Base-by-base conservation (phyloP, 2,888 invertebrate species). In the Hecatera dysodea region DNA sequence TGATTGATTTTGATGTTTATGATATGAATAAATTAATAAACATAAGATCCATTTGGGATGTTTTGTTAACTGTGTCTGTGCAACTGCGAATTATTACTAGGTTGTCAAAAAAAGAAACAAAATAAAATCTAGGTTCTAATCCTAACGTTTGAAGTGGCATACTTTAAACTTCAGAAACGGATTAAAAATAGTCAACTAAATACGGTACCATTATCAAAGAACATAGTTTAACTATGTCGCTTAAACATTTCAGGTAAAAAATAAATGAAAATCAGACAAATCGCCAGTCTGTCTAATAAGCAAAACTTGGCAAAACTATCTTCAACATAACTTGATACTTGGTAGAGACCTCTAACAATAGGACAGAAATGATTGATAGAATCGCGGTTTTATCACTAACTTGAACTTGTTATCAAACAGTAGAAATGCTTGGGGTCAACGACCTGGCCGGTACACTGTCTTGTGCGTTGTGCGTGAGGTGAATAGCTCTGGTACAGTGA, bases 321-420 rank as follows among this genome's bases (percentile, higher is more conserved):
- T 46, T 46, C 46, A 22, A 22, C 22, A 17, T 5, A 15, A 19
- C 39, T 29, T 33, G n/a, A 6, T 65, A n/a, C 39, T 29, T 42
- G n/a, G 12, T 66, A 48, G 15, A 42, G 42, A 33, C 56, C 27
- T 57, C 46, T 36, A 55, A 75, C 17, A 77, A 78, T 67, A 75
- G 75, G 29, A 27, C 6, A 24, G 12, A 39, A 36, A 55, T 78
- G 67, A 78, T 78, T 81, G 67, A 78, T 64, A 60, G 60, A 60
- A 75, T 63, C 55, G 52, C 36, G 17, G 29, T 22, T 22, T 50
- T 67, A 81, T 78, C 81, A 64, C 22, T 65, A 60, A 67, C 61
- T 50, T 67, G 63, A 77, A 71, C 81, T 78, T 81, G 81, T 78
- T 78, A 78, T 78, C 78, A 81, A 56, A 67, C 53, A 53, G 63